phyloP scores from a whole-genome alignment of 2,888 invertebrate species.

The Drosophila fungiperda region DNA sequence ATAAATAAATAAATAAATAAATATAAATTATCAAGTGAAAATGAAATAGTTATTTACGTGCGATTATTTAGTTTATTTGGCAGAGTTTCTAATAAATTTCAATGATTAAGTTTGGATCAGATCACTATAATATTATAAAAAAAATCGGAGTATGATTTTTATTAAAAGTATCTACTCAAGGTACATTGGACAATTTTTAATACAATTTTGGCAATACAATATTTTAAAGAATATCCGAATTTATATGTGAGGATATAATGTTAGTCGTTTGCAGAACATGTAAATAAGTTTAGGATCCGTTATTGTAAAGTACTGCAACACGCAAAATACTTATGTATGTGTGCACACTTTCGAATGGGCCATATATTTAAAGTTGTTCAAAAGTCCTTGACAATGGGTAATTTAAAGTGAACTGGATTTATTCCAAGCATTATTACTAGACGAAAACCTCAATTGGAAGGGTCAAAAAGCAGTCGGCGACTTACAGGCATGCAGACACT shows the following conservation, averaged over 20 bases:
- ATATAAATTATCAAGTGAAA: background rate
- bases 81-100: background rate
- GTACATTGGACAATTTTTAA: background rate
- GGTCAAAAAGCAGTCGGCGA: conserved; percentile 7
- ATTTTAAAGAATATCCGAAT: background rate
- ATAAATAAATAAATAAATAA: too few species aligned
- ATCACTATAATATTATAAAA: background rate
- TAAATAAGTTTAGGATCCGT: background rate
- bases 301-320: conserved; percentile 3
- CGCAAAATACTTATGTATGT: conserved; percentile 9
- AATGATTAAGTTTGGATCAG: background rate
- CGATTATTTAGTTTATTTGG: background rate
- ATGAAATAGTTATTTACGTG: background rate
- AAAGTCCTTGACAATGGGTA: conserved; percentile 71
- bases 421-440: conserved; percentile 42
- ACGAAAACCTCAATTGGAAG: conserved; percentile 6
- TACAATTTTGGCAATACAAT: background rate
- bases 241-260: background rate
- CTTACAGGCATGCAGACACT: conserved; percentile 22
- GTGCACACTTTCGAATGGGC: conserved; percentile 34
- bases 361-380: conserved; percentile 67
- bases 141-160: background rate
- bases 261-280: background rate
- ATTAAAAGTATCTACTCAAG: background rate
- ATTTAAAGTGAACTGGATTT: conserved; percentile 62